Evolutionary conservation across 1,140 invertebrate species (phyloP), one percentile per base, ranked within the genome.

Genomic region (Psix sp.): DNA sequence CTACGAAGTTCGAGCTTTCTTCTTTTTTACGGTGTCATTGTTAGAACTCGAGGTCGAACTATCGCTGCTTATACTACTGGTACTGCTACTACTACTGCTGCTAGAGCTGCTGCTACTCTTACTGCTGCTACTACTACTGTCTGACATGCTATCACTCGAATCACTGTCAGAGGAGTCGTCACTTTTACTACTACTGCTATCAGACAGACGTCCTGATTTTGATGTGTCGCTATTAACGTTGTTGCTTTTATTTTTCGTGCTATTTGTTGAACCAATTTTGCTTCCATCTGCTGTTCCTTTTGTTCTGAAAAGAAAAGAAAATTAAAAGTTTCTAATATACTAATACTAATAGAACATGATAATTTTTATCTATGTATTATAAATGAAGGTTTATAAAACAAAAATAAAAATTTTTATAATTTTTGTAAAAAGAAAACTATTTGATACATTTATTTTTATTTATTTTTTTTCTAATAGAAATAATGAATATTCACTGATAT

Each of bases 121-220:
- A 7, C 62, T 66, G 11, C 62, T 65, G 14, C 40, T 74, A 46
- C 42, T 74, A 46, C 42, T 66, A n/a, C 45, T 66, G 9, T 76
- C 77, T 16, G 77, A 77, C 5, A 54, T 43, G 38, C 63, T 63
- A 11, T 35, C 46, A 15, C 46, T 56, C 10, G 49, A 56, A 26
- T 56, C 51, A 35, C 62, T 67, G 10, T 57, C 52, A 5, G 51
- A 57, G 10, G 62, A 54, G n/a, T 56, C 51, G n/a, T 76, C 74
- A 5, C 77, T 81, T 36, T 65, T 80, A 16, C 74, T 81, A 36
- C 68, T 80, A 16, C 74, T 78, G 26, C 56, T 59, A 9, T 78
- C 59, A 1, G 68, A 72, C 9, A 72, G 29, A 13, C 54, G 11
- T 7, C 29, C 71, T 38, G 65, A 76, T 60, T 79, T 83, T 42